Evolutionary conservation across 2,113 vertebrate species (phyloP).

Genomic region (Pseudorectes ferrugineus): DNA sequence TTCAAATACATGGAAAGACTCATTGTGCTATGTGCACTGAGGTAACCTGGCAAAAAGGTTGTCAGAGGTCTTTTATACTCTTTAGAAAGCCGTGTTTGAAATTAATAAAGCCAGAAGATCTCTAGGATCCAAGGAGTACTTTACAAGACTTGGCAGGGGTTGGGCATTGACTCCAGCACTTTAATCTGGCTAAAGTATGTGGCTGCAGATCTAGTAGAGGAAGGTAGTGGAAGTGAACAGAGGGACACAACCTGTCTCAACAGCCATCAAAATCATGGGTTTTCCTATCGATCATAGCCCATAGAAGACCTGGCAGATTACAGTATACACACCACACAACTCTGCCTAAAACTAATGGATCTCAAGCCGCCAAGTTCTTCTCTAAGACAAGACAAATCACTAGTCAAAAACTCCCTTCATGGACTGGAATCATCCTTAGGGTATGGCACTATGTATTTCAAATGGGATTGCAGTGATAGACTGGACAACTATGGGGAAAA

Average conservation of each 20-base stretch:
- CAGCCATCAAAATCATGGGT: neutral
- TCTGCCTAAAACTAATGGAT: neutral
- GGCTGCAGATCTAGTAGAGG: neutral
- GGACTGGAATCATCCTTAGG: neutral
- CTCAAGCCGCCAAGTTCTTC: slow-evolving; percentile 8
- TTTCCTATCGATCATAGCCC: neutral
- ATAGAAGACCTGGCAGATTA: neutral
- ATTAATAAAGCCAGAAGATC: neutral
- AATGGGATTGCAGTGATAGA: neutral
- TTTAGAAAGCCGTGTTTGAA: neutral
- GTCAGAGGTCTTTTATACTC: neutral
- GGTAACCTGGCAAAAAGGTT: neutral
- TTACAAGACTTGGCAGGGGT: neutral
- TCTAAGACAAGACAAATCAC: neutral
- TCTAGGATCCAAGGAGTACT: neutral
- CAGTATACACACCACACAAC: neutral
- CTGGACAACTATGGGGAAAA: neutral
- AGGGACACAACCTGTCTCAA: neutral
- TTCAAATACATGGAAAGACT: neutral
- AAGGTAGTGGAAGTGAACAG: neutral
- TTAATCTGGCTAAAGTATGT: neutral
- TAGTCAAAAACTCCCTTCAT: neutral
- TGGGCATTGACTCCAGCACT: neutral
- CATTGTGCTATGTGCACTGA: neutral
- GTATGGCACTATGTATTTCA: neutral